Percentiles rank a stretch among this genome's conserved stretches.
These are phyloP conservation scores for Apotomis capreana DNA, from an alignment of 2,888 invertebrate species.

Conservation along the genomic window DNA sequence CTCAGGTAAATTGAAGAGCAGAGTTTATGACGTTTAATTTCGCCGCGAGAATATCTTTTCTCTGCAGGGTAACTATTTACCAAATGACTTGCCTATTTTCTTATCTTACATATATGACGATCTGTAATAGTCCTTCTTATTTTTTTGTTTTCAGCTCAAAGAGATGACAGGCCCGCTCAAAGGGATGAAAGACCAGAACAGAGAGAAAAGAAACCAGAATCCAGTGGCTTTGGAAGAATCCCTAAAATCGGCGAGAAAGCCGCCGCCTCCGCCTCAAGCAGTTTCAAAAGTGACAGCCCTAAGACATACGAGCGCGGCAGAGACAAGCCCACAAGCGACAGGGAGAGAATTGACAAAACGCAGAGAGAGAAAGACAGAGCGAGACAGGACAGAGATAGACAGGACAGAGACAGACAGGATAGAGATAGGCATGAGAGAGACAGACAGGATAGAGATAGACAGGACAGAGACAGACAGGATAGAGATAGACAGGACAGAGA, in stretches of 20 bases:
- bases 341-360: constrained; percentile 52
- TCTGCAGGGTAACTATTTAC: too few species aligned
- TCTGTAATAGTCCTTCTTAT: neutral
- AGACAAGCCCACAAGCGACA: constrained; percentile 32
- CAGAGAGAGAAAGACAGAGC: constrained; percentile 53
- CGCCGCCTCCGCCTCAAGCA: constrained; percentile 46
- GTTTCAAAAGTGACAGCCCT: constrained; percentile 57
- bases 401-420: too few species aligned
- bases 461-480: constrained; percentile 65
- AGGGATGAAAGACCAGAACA: constrained; percentile 48
- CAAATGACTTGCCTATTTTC: too few species aligned
- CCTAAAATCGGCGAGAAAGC: constrained; percentile 79
- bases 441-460: constrained; percentile 71
- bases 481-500: constrained; percentile 63
- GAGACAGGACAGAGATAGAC: constrained; percentile 62
- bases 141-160: constrained; percentile 56
- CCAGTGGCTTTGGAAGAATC: constrained; percentile 71
- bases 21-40: too few species aligned
- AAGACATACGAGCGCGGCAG: constrained; percentile 58
- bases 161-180: constrained; percentile 57
- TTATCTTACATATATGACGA: too few species aligned
- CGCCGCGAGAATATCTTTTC: too few species aligned
- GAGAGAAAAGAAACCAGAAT: constrained; percentile 63
- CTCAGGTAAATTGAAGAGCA: too few species aligned
- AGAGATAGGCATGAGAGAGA: constrained; percentile 64